Percentiles rank a stretch among this genome's conserved stretches.
Evolutionary conservation across 2,113 vertebrate genomes (phyloP).

Genomic region (Brachypodius melanocephalos): DNA sequence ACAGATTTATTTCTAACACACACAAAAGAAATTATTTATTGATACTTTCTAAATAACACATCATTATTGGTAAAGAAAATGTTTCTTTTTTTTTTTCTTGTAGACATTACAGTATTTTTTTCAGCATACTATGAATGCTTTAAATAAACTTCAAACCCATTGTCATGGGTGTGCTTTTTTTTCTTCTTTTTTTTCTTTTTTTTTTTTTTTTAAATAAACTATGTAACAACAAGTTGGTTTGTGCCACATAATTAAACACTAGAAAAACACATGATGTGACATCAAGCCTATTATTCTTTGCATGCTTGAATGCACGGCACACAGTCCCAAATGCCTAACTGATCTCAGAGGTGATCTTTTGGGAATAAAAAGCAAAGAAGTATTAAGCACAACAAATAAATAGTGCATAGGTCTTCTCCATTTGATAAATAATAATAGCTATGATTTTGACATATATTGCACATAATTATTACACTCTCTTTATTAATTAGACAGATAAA

Average conservation of each 20-base stretch:
- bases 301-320: neutral
- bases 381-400: neutral
- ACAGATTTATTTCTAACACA: neutral
- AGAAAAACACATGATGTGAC: neutral
- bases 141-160: neutral
- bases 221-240: neutral
- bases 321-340: neutral
- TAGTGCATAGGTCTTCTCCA: neutral
- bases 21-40: neutral
- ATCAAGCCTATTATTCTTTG: neutral
- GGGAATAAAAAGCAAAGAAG: neutral
- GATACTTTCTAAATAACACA: neutral
- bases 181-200: neutral
- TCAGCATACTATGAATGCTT: neutral
- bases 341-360: neutral
- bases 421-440: neutral
- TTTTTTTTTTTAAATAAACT: neutral
- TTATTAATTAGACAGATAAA: neutral
- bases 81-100: neutral
- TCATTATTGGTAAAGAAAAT: neutral
- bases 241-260: neutral
- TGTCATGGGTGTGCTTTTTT: accelerated
- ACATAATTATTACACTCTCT: neutral
- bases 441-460: neutral
- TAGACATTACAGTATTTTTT: neutral